Base-by-base conservation (phyloP, 2,797 vertebrate genomes). In the Spondyliosoma cantharus region DNA sequence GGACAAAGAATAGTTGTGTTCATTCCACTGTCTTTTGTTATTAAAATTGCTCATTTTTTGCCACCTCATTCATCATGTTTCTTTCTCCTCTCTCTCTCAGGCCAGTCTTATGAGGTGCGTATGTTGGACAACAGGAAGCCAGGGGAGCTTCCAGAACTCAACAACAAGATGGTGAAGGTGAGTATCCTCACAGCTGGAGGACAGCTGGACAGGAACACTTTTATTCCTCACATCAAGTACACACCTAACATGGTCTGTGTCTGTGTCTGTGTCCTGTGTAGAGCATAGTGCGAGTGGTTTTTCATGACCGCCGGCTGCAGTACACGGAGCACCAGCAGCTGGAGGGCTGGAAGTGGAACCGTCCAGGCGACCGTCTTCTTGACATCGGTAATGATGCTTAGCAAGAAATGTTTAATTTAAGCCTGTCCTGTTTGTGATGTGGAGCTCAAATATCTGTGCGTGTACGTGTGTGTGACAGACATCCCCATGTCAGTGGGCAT, bases 401-500 rank as follows among this genome's bases (percentile, higher is more conserved):
- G 7, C 50, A 0, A 60, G 54, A 74, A 57, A 49, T 73, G 73
- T 83, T 87, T 76, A 62, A 61, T 60, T 76, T 7, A 43, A 57
- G 32, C 32, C 27, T 17, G 9, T 80, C 53, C 3, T 7, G 0
- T 65, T 69, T 85, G 68, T 60, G 53, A 70, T 43, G 53, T 4
- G 4, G 13, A 60, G 67, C 74, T 82, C 27, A 82, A 56, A 85
- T 76, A 52, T 64, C 13, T 76, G 37, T 71, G 42, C 80, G 11
- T 82, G n/a, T 77, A 29, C 81, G 72, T 83, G 60, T 76, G 65
- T 83, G 76, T 3, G 42, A 43, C 81, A 99, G 98, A 99, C 94
- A 97, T 99, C 90, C 98, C 98, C 0, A 97, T 99, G 97, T 99
- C 98, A 4, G 97, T 99, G 91, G 98, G 97, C 62, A 96, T 99